Conservation (phyloP, 2,113 vertebrate genomes). For the Pleuronectes platessa region DNA sequence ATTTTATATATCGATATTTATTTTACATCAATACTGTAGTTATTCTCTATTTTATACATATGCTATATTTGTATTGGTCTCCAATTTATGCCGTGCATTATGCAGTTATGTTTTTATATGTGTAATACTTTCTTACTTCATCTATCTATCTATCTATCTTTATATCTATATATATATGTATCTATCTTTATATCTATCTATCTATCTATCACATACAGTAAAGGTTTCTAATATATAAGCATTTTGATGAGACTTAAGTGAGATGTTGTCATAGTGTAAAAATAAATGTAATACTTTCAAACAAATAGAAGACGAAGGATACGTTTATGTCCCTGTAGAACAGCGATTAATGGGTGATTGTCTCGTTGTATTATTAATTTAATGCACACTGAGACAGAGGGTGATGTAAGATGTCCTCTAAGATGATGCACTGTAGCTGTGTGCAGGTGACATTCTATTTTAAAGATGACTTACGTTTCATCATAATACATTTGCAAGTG, state of each 20-base stretch:
- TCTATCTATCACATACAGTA: neutral
- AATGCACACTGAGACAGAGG: neutral
- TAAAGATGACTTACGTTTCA: slow-evolving; percentile 55
- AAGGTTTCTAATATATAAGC: neutral
- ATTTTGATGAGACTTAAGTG: neutral
- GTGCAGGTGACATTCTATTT: slow-evolving; percentile 47
- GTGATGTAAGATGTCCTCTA: neutral
- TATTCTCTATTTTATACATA: no score
- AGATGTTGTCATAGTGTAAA: neutral
- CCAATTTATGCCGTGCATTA: no score
- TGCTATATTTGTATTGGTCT: no score
- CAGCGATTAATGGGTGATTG: neutral
- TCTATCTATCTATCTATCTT: no score
- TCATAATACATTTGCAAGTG: slow-evolving; percentile 50
- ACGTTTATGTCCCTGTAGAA: neutral
- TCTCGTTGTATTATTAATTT: neutral
- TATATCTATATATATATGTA: no score
- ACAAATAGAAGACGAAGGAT: no score
- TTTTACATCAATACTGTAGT: no score
- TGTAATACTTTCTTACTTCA: no score
- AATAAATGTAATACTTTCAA: neutral
- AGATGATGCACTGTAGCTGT: neutral
- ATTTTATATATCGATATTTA: no score
- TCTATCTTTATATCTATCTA: no score
- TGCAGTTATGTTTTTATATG: no score